phyloP scores from a whole-genome alignment of 2,888 invertebrate genomes.

The Dugesia japonica region DNA sequence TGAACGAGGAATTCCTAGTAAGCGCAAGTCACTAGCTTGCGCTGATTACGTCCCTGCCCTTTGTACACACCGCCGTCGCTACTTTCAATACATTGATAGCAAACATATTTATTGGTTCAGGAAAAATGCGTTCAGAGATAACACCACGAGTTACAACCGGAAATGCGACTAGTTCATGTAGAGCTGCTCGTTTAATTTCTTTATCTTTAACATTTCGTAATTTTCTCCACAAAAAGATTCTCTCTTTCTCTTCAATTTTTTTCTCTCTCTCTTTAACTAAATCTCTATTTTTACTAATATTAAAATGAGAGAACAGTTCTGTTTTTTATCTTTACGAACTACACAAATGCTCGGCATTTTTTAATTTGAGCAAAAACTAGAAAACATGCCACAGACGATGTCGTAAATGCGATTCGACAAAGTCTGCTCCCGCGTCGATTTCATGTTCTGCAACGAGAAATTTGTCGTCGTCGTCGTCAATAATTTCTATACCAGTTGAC shows the following conservation, averaged over 20 bases:
- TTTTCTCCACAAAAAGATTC: slow-evolving; percentile 82
- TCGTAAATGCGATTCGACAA: too few relatives aligned
- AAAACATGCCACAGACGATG: too few relatives aligned
- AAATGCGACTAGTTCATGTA: slow-evolving; percentile 93
- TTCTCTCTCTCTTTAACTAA: too few relatives aligned
- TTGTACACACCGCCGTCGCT: too few relatives aligned
- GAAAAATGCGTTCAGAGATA: slow-evolving; percentile 87
- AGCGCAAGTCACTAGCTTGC: too few relatives aligned
- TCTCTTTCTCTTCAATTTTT: slow-evolving; percentile 78
- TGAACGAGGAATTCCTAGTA: too few relatives aligned
- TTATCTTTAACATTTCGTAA: slow-evolving; percentile 96
- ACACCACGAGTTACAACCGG: slow-evolving; percentile 74
- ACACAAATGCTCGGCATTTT: slow-evolving; percentile 56
- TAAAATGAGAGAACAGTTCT: slow-evolving; percentile 80
- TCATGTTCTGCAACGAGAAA: slow-evolving; percentile 89
- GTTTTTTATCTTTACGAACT: slow-evolving; percentile 68
- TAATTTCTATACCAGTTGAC: slow-evolving; percentile 90
- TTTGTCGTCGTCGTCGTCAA: slow-evolving; percentile 90
- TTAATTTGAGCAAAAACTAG: too few relatives aligned
- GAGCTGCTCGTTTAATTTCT: slow-evolving; percentile 84
- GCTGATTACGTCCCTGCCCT: too few relatives aligned
- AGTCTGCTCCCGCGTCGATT: too few relatives aligned
- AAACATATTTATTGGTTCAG: slow-evolving; percentile 87
- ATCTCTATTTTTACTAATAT: slow-evolving; percentile 79
- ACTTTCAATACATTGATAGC: slow-evolving; percentile 68